phyloP scores from a whole-genome alignment of 2,113 vertebrate species.

The Urocolius indicus region DNA sequence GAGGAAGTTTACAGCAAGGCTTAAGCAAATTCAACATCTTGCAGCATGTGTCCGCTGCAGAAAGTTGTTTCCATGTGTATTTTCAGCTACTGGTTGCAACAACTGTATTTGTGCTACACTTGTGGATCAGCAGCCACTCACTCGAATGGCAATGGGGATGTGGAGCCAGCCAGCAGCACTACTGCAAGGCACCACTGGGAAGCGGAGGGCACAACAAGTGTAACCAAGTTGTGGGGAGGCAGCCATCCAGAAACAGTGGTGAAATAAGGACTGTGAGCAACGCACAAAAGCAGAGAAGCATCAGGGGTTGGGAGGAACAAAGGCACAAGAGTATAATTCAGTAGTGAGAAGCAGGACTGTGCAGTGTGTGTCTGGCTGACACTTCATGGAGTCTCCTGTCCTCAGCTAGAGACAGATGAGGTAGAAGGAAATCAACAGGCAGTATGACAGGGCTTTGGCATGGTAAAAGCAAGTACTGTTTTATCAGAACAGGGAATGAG shows the following conservation, averaged over 20 bases:
- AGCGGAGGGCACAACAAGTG: not conserved
- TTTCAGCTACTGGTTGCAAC: not conserved
- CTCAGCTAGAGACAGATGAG: not conserved
- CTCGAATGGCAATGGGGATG: accelerated
- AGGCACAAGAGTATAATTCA: not conserved
- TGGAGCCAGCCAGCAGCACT: not conserved
- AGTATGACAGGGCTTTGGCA: accelerated
- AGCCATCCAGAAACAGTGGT: accelerated
- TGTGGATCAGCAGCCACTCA: accelerated
- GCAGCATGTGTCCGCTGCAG: not conserved
- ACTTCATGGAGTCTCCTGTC: accelerated
- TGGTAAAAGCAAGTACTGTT: not conserved
- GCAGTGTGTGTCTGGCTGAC: accelerated
- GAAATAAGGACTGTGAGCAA: not conserved
- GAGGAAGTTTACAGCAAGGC: not conserved
- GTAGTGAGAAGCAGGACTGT: not conserved
- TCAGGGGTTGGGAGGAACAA: not conserved
- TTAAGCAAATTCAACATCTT: not conserved
- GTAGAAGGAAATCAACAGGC: not conserved
- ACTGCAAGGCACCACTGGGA: not conserved
- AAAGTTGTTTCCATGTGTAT: not conserved
- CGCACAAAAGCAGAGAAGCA: not conserved
- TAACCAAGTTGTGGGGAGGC: accelerated
- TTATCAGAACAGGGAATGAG: not conserved
- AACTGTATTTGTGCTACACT: not conserved